These are phyloP conservation scores for Alcedo atthis DNA, from an alignment of 2,797 vertebrate species.

Conservation along the genomic window DNA sequence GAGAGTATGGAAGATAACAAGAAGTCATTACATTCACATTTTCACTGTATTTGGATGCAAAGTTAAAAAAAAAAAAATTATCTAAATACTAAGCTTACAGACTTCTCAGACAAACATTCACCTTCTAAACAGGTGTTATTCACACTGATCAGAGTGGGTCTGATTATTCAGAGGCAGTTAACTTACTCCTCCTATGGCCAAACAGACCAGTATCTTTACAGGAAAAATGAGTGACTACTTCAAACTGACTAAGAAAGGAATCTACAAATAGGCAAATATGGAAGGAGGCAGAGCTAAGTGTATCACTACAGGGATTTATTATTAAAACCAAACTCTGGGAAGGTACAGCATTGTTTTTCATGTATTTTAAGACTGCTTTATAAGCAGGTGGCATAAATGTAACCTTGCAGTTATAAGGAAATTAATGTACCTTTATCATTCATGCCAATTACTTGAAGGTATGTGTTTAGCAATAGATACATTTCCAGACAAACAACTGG, in stretches of 20 bases:
- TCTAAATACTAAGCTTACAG: background rate
- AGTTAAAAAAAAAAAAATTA: constrained; percentile 34
- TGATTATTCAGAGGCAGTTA: background rate
- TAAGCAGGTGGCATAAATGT: background rate
- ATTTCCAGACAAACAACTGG: background rate
- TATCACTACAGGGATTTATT: background rate
- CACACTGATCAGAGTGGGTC: background rate
- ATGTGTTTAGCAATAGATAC: background rate
- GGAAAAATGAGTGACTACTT: background rate
- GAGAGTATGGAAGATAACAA: constrained; percentile 43
- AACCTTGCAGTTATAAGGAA: background rate
- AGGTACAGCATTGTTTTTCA: background rate
- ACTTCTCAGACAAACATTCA: constrained; percentile 1
- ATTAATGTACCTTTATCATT: constrained; percentile 8
- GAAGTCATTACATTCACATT: constrained; percentile 45
- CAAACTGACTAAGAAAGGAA: background rate
- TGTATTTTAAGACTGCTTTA: background rate
- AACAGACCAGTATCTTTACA: background rate
- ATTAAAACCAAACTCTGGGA: background rate
- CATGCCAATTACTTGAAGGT: background rate
- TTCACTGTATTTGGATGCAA: constrained; percentile 33
- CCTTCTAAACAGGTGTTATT: constrained; percentile 9
- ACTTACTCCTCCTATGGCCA: background rate
- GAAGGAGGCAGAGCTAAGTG: background rate
- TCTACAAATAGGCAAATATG: background rate